Conservation (phyloP, 1,140 invertebrate species). For the Drosophila navojoa region DNA sequence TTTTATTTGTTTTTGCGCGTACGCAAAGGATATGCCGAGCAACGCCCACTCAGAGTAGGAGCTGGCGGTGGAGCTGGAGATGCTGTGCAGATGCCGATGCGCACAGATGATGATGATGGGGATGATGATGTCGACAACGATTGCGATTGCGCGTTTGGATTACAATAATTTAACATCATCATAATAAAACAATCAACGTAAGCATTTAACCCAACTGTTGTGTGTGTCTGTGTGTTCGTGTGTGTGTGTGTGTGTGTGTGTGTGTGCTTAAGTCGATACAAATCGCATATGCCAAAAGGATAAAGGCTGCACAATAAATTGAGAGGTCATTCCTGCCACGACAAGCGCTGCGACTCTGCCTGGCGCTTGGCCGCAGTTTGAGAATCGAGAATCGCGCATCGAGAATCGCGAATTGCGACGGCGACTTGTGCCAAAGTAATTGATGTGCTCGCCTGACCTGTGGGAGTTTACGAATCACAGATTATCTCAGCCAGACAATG, state of each 20-base stretch:
- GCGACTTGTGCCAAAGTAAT: slow-evolving; percentile 82
- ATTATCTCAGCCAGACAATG: slow-evolving; percentile 83
- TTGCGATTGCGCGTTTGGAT: slow-evolving; percentile 81
- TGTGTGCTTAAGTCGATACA: slow-evolving; percentile 75
- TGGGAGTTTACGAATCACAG: slow-evolving; percentile 84
- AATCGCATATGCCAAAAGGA: slow-evolving; percentile 80
- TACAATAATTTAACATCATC: slow-evolving; percentile 84
- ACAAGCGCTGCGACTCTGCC: slow-evolving; percentile 34
- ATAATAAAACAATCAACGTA: slow-evolving; percentile 84
- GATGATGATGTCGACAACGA: slow-evolving; percentile 82
- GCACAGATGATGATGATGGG: slow-evolving; percentile 41
- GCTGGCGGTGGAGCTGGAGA: background rate
- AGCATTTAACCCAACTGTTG: slow-evolving; percentile 48
- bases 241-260: slow-evolving; percentile 11
- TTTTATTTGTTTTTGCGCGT: slow-evolving; percentile 78
- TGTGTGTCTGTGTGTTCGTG: slow-evolving; percentile 2
- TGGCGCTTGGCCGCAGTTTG: slow-evolving; percentile 34
- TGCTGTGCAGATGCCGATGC: slow-evolving; percentile 23
- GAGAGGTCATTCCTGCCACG: slow-evolving; percentile 82
- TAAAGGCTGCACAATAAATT: slow-evolving; percentile 83
- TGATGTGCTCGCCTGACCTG: slow-evolving; percentile 83
- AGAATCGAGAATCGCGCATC: background rate
- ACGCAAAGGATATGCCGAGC: slow-evolving; percentile 77
- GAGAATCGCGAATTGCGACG: slow-evolving; percentile 18
- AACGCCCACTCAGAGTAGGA: slow-evolving; percentile 57